phyloP scores from a whole-genome alignment of 1,140 invertebrate genomes.

The Brachionus manjavacas region DNA sequence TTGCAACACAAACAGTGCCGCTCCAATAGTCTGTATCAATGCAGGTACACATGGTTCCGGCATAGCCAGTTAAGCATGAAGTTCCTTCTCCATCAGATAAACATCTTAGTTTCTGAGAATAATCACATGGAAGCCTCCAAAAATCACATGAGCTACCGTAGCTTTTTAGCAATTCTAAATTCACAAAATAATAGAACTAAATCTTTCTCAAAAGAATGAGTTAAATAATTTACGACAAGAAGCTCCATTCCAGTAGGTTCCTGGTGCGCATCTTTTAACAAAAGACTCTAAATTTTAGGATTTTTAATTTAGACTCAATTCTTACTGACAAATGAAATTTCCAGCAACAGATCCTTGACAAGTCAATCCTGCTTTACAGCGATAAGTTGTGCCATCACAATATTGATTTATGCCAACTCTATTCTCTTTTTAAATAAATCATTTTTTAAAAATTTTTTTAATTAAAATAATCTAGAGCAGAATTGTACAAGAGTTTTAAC shows the following conservation, averaged over 20 bases:
- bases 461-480: neutral
- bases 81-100: neutral
- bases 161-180: neutral
- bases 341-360: neutral
- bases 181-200: neutral
- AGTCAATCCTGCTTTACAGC: neutral
- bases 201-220: neutral
- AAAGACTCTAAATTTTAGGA: neutral
- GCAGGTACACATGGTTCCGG: neutral
- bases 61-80: neutral
- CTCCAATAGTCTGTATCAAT: constrained; percentile 25
- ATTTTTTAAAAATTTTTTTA: no score
- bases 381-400: constrained; percentile 1
- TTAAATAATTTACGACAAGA: neutral
- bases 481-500: no score
- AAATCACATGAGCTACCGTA: neutral
- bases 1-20: neutral
- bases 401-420: constrained; percentile 30
- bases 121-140: constrained; percentile 29
- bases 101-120: constrained; percentile 5
- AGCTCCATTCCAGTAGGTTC: constrained; percentile 2
- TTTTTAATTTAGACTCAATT: neutral
- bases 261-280: neutral
- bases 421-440: neutral
- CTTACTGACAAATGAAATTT: constrained; percentile 19